Evolutionary conservation across 2,797 vertebrate species (phyloP).

Genomic region (Poecilia velifera): DNA sequence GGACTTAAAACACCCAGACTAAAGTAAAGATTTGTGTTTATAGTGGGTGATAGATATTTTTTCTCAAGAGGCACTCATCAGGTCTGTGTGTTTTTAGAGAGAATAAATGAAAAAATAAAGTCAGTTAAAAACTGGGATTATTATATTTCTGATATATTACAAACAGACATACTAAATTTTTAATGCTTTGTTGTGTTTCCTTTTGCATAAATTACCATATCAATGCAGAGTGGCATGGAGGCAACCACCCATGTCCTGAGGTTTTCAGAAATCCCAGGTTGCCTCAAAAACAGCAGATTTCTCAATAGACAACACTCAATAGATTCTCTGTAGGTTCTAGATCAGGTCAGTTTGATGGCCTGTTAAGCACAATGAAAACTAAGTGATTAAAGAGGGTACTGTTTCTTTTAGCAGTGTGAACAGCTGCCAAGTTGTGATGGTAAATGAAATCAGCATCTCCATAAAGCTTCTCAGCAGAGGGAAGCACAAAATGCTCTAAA

Average conservation of each 20-base stretch:
- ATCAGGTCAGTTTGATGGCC: too few species aligned
- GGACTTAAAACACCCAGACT: neutral
- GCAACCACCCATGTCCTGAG: neutral
- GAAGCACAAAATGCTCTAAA: neutral
- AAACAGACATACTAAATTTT: neutral
- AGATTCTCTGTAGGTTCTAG: neutral
- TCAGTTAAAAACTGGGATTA: neutral
- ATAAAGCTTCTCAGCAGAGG: neutral
- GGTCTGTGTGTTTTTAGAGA: neutral
- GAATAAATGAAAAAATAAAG: neutral
- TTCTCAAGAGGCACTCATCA: neutral
- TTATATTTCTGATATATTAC: neutral
- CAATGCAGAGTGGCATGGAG: neutral
- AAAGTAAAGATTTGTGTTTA: neutral
- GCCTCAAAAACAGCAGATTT: neutral
- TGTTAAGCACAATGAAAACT: neutral
- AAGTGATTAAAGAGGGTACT: neutral
- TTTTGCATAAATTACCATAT: neutral
- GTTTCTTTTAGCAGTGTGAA: neutral
- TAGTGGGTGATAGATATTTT: neutral
- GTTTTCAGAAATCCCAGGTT: neutral
- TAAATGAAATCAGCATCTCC: slow-evolving; percentile 1
- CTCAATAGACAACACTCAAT: neutral
- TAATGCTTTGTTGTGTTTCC: neutral
- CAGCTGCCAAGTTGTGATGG: neutral